phyloP scores from a whole-genome alignment of 2,797 vertebrate genomes.

The Odontamblyopus rebecca region DNA sequence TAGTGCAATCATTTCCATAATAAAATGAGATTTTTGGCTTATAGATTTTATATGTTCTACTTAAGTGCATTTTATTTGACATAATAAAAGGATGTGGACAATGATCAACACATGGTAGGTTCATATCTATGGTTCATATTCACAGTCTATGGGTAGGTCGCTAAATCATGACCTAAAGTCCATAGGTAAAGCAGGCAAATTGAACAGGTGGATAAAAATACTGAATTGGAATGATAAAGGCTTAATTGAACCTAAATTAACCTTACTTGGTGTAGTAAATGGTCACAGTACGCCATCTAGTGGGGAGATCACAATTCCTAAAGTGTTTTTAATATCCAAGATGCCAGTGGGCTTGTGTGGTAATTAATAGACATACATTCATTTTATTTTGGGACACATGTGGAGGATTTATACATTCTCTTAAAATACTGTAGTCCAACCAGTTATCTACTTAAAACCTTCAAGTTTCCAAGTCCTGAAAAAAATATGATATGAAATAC shows the following conservation, averaged over 20 bases:
- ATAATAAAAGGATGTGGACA: too few species aligned
- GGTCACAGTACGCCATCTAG: constrained; percentile 6
- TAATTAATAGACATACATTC: constrained; percentile 14
- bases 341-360: neutral
- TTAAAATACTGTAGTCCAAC: neutral
- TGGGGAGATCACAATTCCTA: neutral
- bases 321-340: neutral
- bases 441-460: neutral
- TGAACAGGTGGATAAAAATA: neutral
- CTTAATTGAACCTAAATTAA: neutral
- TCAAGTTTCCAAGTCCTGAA: constrained; percentile 1
- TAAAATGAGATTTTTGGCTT: too few species aligned
- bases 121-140: too few species aligned
- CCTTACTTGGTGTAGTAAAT: neutral
- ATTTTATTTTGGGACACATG: constrained; percentile 34
- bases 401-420: constrained; percentile 44
- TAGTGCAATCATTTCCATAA: too few species aligned
- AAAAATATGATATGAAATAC: constrained; percentile 14
- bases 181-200: neutral
- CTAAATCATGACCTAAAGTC: too few species aligned
- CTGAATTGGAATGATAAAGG: neutral
- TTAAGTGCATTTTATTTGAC: too few species aligned
- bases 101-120: too few species aligned
- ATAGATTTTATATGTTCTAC: too few species aligned
- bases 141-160: too few species aligned